Evolutionary conservation across 1,140 invertebrate genomes (phyloP), one percentile per base, ranked within the genome.

Genomic region (Araneus ventricosus): DNA sequence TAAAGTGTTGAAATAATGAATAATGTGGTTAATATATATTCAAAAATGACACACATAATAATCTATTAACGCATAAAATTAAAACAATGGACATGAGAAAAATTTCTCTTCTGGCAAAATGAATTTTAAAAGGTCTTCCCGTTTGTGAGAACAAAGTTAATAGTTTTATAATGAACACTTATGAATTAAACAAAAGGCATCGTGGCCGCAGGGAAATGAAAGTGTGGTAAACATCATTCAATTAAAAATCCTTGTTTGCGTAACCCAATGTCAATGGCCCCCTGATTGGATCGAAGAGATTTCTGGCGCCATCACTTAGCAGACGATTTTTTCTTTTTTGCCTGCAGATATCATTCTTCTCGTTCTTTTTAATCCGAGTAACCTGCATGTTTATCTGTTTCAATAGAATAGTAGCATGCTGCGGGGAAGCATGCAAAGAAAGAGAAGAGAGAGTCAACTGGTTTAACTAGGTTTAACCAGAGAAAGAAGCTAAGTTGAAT

Each of bases 251-350:
- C 34, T 37, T 61, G 61, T 88, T 88, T 88, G 86, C 86, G 87
- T 75, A 88, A 88, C 61, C n/a, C 59, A 14, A 52, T 63, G 87
- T 88, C 87, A 88, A 88, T 88, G 87, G 87, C 87, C 87, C 87
- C 34, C 37, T 57, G 82, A 84, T 84, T 57, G 82, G 82, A 52
- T 14, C 30, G 59, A 84, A 59, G 37, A 59, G 84, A 30, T 59
- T 52, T 84, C 30, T 88, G 87, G 87, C 87, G 87, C 87, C 86
- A 41, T 70, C 30, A 61, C 27, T 41, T 45, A 27, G 80, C 52
- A 45, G 24, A 84, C 39, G 17, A 61, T 57, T 57, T 57, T 85
- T 39, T 41, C 39, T 22, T 41, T 84, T n/a, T 52, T 52, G 39
- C 45, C 82, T 84, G 4, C 45, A 41, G 82, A 84, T 84, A 84